Evolutionary conservation across 2,888 invertebrate species (phyloP), one percentile per base, ranked within the genome.

Genomic region (Zaprionus obscuricornis): DNA sequence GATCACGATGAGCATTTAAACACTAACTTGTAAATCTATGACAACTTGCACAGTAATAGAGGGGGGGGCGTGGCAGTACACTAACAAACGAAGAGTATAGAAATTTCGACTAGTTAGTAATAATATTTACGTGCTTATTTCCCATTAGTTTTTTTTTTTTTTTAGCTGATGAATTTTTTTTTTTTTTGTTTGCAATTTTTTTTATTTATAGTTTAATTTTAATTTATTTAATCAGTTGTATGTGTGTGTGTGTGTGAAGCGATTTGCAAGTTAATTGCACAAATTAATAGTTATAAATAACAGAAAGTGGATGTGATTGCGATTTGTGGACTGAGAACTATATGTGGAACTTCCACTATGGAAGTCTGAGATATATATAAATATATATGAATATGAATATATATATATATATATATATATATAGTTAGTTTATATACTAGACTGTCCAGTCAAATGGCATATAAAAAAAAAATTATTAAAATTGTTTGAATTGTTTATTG

Each of bases 241-340:
- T 31, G 24, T 31, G 10, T 27, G 13, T 11, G 10, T n/a, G 14
- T 11, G 24, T 8, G 10, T 40, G 55, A 22, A 36, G 58, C 62
- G 66, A 78, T 73, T 79, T 83, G 60, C 66, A 60, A 79, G 56
- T 72, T 79, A 83, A 76, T 83, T 79, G 76, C 74, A 70, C 73
- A 70, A 78, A 72, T 78, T 78, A 74, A 58, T 62, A 50, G 66
- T 59, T 74, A 72, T 69, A 60, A 81, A 76, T 72, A 66, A 54
- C 36, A 39, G 49, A 58, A 59, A 40, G 55, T 43, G 54, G 50
- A 33, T 42, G 40, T 20, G 17, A 49, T 11, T 14, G 49, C 24
- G 10, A 16, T 7, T 10, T 42, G 56, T 4, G 27, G 17, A 37
- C 24, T 52, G 26, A n/a, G 52, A 16, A 20, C 18, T 46, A 11